Base-by-base conservation (phyloP, 2,797 vertebrate species). In the Arrhamphus sclerolepis region DNA sequence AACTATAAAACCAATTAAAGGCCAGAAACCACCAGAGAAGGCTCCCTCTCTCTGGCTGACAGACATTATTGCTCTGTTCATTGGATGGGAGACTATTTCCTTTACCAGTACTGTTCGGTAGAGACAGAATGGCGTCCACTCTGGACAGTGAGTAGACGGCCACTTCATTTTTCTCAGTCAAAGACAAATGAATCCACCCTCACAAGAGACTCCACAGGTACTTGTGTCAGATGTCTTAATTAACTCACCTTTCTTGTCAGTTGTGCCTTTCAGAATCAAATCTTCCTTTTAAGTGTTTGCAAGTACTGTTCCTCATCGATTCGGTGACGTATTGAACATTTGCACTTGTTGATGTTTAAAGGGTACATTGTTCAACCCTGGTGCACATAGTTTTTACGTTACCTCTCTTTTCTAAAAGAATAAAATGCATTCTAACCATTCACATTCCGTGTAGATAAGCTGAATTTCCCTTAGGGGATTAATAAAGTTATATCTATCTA, bases 171-270 rank as follows among this genome's bases (percentile, higher is more conserved):
- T 20, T 41, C 24, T 46, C 24, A 29, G 39, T 41, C 19, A 7
- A 61, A 50, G 47, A 60, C 24, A 31, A 50, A 50, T 60, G 57
- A 50, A 26, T 31, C 39, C n/a, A 28, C 31, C 39, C 16, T 17
- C 50, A 42, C 20, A 5, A 50, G 58, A 42, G 16, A 26, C 19
- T 61, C 39, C 5, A 14, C 47, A 28, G 14, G 38, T 24, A 6
- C 34, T 48, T 10, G 4, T 47, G 55, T 57, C 38, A 20, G 11
- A 49, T 14, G 46, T 9, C 11, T 20, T 28, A 17, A 49, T n/a
- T 17, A n/a, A 26, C 11, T 40, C 7, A 28, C 3, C 18, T 8
- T 26, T 5, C 22, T 24, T 16, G 24, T 18, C 6, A 54, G 39
- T 44, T 44, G 41, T 56, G 13, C 6, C 29, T 44, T 44, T 29